Evolutionary conservation across 2,797 vertebrate genomes (phyloP).

Genomic region (Eulemur coronatus): DNA sequence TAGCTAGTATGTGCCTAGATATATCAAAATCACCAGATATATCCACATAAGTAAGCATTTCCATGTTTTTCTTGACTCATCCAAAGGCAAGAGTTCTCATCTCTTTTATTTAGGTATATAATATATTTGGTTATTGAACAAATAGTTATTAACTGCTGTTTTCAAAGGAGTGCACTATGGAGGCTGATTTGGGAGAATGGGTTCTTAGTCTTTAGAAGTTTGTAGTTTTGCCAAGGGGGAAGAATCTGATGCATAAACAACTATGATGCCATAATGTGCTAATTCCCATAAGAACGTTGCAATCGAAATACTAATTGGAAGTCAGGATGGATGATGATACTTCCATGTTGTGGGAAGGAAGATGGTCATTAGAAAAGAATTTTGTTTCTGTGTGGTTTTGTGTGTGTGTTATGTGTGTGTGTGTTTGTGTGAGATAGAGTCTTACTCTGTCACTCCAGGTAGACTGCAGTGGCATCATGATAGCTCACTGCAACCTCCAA

Average conservation of each 20-base stretch:
- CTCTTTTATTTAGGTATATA: constrained; percentile 4
- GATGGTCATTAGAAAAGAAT: neutral
- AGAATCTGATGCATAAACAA: neutral
- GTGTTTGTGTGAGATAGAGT: too few relatives aligned
- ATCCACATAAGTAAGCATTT: neutral
- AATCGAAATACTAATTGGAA: neutral
- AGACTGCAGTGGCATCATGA: too few relatives aligned
- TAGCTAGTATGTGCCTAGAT: neutral
- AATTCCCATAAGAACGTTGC: neutral
- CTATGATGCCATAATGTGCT: neutral
- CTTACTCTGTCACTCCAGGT: too few relatives aligned
- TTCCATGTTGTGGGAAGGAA: neutral
- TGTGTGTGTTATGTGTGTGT: too few relatives aligned
- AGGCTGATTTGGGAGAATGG: neutral
- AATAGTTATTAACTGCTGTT: constrained; percentile 45
- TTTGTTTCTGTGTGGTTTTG: neutral
- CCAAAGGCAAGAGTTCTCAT: neutral
- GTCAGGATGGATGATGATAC: neutral
- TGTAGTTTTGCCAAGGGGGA: neutral
- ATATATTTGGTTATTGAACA: neutral
- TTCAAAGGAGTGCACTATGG: neutral
- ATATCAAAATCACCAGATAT: neutral
- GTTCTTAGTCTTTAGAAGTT: neutral
- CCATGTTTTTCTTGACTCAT: neutral
- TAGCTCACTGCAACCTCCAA: too few relatives aligned